Percentiles rank a stretch among this genome's conserved stretches.
These are phyloP conservation scores for Ennomos quercinarius DNA, from an alignment of 2,888 invertebrate genomes.

Conservation along the genomic window DNA sequence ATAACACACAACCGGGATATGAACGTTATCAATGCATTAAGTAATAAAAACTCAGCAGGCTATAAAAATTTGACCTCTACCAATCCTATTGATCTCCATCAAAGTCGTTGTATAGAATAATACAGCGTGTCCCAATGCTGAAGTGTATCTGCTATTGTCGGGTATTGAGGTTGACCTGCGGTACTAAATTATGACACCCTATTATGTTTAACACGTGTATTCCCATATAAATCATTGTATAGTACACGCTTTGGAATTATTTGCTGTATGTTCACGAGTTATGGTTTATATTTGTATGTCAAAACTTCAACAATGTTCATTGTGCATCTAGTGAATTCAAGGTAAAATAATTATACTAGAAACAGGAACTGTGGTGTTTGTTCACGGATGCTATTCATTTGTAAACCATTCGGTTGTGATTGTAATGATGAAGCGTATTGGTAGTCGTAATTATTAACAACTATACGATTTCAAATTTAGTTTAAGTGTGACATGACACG, in stretches of 20 bases:
- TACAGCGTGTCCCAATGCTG: constrained; percentile 12
- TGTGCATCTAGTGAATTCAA: constrained; percentile 20
- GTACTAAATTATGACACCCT: constrained; percentile 27
- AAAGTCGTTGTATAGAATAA: constrained; percentile 2
- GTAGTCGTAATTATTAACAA: no score
- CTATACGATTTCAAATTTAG: no score
- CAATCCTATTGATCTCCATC: constrained; percentile 7
- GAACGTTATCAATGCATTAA: no score
- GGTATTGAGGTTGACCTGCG: constrained; percentile 21
- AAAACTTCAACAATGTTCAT: constrained; percentile 6
- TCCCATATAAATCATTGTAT: constrained; percentile 22
- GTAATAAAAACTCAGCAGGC: no score
- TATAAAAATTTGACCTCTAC: background rate
- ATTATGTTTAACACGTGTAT: constrained; percentile 29
- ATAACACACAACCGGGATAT: no score
- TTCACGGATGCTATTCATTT: constrained; percentile 15
- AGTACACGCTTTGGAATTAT: constrained; percentile 10
- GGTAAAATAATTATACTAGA: constrained; percentile 10
- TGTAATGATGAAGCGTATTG: background rate
- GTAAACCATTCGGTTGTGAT: constrained; percentile 11
- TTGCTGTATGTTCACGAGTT: constrained; percentile 1
- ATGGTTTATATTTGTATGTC: constrained; percentile 10
- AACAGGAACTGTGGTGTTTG: constrained; percentile 24
- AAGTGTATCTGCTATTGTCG: constrained; percentile 20
- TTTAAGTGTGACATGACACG: no score